Evolutionary conservation across 92 coral and sea anemone species (phyloP).

Genomic region (Scolanthus callimorphus): DNA sequence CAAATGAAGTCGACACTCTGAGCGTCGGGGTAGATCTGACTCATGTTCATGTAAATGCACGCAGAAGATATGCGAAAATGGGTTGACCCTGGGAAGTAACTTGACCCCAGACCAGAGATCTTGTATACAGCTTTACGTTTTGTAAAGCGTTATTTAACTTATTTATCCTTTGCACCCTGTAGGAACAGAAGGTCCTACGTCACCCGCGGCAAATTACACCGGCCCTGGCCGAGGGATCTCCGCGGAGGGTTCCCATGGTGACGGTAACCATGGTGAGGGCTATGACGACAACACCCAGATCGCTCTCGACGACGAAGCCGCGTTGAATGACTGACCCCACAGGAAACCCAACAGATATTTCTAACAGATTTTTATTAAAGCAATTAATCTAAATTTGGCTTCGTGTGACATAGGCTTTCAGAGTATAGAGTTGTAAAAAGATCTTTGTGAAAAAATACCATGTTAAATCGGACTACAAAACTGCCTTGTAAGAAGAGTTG

Average conservation of each 20-base stretch:
- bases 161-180: not conserved
- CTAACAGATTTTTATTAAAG: slow-evolving; percentile 7
- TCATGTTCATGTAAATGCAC: too few species aligned
- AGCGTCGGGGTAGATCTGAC: too few species aligned
- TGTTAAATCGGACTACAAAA: too few species aligned
- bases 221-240: not conserved
- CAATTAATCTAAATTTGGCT: not conserved
- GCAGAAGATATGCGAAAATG: too few species aligned
- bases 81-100: not conserved
- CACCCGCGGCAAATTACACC: not conserved
- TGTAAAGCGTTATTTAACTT: not conserved
- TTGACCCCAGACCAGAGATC: not conserved
- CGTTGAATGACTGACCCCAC: slow-evolving; percentile 4
- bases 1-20: too few species aligned
- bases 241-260: not conserved
- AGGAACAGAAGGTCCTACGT: slow-evolving; percentile 2
- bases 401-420: not conserved
- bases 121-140: too few species aligned
- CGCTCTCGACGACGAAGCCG: not conserved
- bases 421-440: not conserved
- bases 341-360: slow-evolving; percentile 4
- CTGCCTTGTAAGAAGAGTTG: too few species aligned
- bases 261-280: not conserved
- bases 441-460: too few species aligned
- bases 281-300: not conserved